These are phyloP conservation scores for Euura saliciscinereae DNA, from an alignment of 1,140 invertebrate species.

Conservation along the genomic window DNA sequence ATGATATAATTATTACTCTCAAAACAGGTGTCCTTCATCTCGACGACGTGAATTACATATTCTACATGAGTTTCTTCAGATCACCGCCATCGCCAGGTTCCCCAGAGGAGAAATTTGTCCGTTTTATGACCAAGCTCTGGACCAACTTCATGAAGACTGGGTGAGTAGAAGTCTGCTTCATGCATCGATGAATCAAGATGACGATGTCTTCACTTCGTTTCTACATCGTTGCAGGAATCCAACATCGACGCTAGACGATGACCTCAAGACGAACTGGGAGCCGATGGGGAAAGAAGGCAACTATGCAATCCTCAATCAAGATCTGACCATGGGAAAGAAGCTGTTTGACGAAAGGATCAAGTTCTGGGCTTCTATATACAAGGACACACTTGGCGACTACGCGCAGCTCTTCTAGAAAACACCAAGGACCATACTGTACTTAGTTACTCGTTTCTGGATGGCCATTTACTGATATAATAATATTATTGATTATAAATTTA, in stretches of 20 bases:
- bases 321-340: constrained; percentile 49
- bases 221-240: constrained; percentile 54
- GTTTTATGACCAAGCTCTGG: constrained; percentile 55
- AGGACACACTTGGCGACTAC: constrained; percentile 37
- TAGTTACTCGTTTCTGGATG: too few relatives aligned
- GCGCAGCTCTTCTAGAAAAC: constrained; percentile 22
- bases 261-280: constrained; percentile 53
- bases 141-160: constrained; percentile 63
- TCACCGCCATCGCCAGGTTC: constrained; percentile 42
- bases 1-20: background rate
- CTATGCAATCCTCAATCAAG: constrained; percentile 54
- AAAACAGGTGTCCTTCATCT: constrained; percentile 66
- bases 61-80: constrained; percentile 54
- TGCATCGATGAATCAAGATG: constrained; percentile 12
- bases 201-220: constrained; percentile 13
- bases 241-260: constrained; percentile 47
- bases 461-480: too few relatives aligned
- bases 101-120: constrained; percentile 38
- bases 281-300: constrained; percentile 50
- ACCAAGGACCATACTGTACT: too few relatives aligned
- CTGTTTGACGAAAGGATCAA: constrained; percentile 47
- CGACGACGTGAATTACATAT: constrained; percentile 73
- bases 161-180: constrained; percentile 42
- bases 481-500: too few relatives aligned
- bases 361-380: constrained; percentile 53